Evolutionary conservation across 2,888 invertebrate genomes (phyloP), one percentile per base, ranked within the genome.

Genomic region (Bursaphelenchus okinawaensis): DNA sequence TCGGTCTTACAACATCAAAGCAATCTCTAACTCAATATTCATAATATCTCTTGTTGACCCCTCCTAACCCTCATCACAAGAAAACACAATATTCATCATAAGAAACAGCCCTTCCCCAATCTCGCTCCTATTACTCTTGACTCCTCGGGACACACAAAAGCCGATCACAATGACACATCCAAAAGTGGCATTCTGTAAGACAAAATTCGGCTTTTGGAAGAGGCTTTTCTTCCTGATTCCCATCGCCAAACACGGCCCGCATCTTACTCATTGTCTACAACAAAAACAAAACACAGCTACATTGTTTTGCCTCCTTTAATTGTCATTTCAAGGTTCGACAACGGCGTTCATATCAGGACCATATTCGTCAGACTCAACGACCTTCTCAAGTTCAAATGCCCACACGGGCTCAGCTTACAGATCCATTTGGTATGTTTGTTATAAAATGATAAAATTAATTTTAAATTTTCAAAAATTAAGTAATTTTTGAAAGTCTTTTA

Each of bases 321-420:
- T 40, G 7, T 29, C 16, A 55, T 16, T 57, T 59, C 9, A 31
- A 59, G 60, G 8, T 59, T 59, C 52, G 60, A 59, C 22, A 20
- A 52, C 50, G 60, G 60, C 16, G 16, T 51, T 22, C 60, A 59
- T 24, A 59, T 50, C 1, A 27, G 50, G 9, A 59, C 60, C 16
- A 4, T 59, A 29, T 59, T 59, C 40, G 60, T 50, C 20, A n/a
- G 60, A 1, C 23, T 59, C 8, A 59, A 59, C 52, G 60, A 59
- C 22, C 60, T 59, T 29, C 23, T 59, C 16, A 31, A 50, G 19
- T 59, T 59, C 6, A 22, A 19, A 2, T 59, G 60, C 23, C 22
- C 60, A 6, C 12, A 54, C 19, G 54, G 26, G 16, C 16, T 24
- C 16, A 24, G 24, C 19, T 54, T 24, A 4, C 54, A 59, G 28